Evolutionary conservation across 2,113 vertebrate genomes (phyloP).

Genomic region (Conger conger): DNA sequence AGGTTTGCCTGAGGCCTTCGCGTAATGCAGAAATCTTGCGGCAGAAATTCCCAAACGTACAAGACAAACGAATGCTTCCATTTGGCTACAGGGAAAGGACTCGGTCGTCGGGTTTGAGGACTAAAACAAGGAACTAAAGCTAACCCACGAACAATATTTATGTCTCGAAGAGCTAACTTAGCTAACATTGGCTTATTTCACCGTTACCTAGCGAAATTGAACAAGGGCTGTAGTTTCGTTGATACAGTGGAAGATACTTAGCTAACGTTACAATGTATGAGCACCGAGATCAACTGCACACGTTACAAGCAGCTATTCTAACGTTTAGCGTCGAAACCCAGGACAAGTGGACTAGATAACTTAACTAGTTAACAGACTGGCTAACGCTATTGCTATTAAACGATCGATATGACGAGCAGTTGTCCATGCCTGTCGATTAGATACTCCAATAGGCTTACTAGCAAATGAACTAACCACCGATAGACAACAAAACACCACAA

Average conservation of each 20-base stretch:
- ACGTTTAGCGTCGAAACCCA: neutral
- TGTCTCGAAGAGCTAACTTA: neutral
- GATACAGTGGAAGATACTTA: conserved; percentile 26
- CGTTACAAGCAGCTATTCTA: no score
- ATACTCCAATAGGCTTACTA: neutral
- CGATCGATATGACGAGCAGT: neutral
- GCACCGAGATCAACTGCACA: no score
- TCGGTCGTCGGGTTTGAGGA: neutral
- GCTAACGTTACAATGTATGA: neutral
- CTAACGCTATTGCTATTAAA: no score
- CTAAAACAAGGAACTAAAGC: neutral
- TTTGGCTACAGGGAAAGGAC: neutral
- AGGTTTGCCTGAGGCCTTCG: neutral
- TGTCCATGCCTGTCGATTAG: neutral
- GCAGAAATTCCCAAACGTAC: neutral
- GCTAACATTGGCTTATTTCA: conserved; percentile 24
- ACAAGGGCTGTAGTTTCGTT: conserved; percentile 42
- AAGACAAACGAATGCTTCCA: neutral
- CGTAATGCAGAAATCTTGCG: neutral
- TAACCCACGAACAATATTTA: neutral
- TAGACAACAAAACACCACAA: conserved; percentile 38
- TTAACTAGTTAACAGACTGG: no score
- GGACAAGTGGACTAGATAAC: neutral
- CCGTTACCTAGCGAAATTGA: conserved; percentile 43
- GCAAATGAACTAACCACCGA: neutral